Percentiles rank a stretch among this genome's conserved stretches.
Conservation (phyloP, 2,888 invertebrate species). For the Sinhomidia bicolor region DNA sequence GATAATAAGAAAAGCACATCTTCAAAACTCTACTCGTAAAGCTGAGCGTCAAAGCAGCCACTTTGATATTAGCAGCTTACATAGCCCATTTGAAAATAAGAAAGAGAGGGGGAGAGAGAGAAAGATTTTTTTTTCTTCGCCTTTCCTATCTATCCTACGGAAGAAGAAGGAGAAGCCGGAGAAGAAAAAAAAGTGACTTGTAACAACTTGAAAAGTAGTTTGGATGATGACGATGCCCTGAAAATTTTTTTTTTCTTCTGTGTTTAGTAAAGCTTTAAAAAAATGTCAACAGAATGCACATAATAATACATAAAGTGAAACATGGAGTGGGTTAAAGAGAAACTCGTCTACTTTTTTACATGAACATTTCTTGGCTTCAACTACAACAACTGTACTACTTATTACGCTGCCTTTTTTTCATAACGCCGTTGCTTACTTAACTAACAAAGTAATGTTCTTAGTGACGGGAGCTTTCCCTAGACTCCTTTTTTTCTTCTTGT, state of each 20-base stretch:
- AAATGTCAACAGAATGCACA: constrained; percentile 38
- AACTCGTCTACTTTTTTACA: neutral
- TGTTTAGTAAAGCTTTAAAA: constrained; percentile 22
- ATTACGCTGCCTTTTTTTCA: constrained; percentile 16
- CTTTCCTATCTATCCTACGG: neutral
- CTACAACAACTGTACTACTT: neutral
- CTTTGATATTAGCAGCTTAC: constrained; percentile 47
- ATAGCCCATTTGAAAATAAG: constrained; percentile 50
- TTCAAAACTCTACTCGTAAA: constrained; percentile 15
- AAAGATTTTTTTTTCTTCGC: constrained; percentile 1
- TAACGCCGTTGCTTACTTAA: neutral
- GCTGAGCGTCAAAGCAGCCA: neutral
- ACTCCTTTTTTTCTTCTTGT: constrained; percentile 23
- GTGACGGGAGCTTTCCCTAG: constrained; percentile 30
- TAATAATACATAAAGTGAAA: constrained; percentile 46
- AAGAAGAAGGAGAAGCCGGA: neutral
- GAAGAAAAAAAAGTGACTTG: constrained; percentile 12
- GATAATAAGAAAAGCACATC: constrained; percentile 64
- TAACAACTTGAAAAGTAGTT: constrained; percentile 64
- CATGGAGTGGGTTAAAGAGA: constrained; percentile 13
- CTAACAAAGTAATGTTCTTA: constrained; percentile 37
- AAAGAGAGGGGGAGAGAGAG: no score
- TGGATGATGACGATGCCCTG: constrained; percentile 36
- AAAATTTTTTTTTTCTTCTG: constrained; percentile 15
- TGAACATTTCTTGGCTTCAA: neutral